These are phyloP conservation scores for Megathymus violae DNA, from an alignment of 1,140 invertebrate species.

Conservation along the genomic window DNA sequence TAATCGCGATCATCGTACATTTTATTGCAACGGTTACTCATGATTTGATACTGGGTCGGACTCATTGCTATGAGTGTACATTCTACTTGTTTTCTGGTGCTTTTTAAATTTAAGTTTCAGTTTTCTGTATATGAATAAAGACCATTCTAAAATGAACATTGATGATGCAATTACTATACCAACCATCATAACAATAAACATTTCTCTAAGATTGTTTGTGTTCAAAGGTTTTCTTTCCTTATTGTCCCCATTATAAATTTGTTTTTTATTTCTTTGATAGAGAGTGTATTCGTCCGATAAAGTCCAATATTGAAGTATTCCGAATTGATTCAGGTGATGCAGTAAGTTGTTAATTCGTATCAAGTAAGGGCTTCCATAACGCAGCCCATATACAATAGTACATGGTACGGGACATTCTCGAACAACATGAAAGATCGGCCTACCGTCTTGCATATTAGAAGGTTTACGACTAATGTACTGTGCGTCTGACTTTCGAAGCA, in stretches of 20 bases:
- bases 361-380: slow-evolving; percentile 73
- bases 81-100: slow-evolving; percentile 11
- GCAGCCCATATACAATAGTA: slow-evolving; percentile 66
- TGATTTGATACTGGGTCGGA: too few species aligned
- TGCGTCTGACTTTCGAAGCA: slow-evolving; percentile 64
- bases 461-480: slow-evolving; percentile 58
- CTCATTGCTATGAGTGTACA: too few species aligned
- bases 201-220: slow-evolving; percentile 55
- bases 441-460: slow-evolving; percentile 60
- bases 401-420: slow-evolving; percentile 71
- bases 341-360: slow-evolving; percentile 59
- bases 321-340: slow-evolving; percentile 62
- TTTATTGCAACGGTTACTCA: too few species aligned
- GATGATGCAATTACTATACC: slow-evolving; percentile 58
- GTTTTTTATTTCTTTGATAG: slow-evolving; percentile 39
- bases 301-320: slow-evolving; percentile 67
- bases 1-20: too few species aligned
- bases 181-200: slow-evolving; percentile 60
- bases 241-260: slow-evolving; percentile 47
- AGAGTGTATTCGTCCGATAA: slow-evolving; percentile 57
- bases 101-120: slow-evolving; percentile 22
- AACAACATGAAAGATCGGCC: slow-evolving; percentile 63
- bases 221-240: slow-evolving; percentile 63
- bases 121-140: slow-evolving; percentile 14
- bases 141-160: slow-evolving; percentile 43